phyloP scores from a whole-genome alignment of 2,888 invertebrate genomes.

The Petrophora chlorosata region DNA sequence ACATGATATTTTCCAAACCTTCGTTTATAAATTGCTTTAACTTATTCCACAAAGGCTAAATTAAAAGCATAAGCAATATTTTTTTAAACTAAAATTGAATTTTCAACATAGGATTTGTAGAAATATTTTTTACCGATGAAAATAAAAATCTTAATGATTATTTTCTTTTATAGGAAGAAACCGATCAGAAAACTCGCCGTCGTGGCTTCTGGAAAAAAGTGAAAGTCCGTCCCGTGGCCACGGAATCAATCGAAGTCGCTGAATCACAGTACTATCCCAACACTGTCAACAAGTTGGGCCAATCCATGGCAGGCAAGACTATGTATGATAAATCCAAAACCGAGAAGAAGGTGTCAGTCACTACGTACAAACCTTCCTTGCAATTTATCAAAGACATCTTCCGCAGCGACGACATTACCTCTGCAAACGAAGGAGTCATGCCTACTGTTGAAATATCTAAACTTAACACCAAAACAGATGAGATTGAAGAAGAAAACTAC shows the following conservation, averaged over 20 bases:
- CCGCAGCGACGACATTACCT: conserved; percentile 49
- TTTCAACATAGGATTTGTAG: too few species aligned
- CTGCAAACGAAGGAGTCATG: conserved; percentile 19
- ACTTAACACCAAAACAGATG: conserved; percentile 37
- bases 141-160: neutral
- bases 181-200: conserved; percentile 67
- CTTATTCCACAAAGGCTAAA: too few species aligned
- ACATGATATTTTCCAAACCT: too few species aligned
- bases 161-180: conserved; percentile 51
- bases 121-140: neutral
- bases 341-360: conserved; percentile 54
- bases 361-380: conserved; percentile 70
- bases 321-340: conserved; percentile 50
- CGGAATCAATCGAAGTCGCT: conserved; percentile 89
- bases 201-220: conserved; percentile 91
- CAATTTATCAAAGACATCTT: conserved; percentile 63
- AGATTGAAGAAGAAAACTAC: conserved; percentile 8
- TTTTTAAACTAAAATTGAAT: too few species aligned
- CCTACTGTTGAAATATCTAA: conserved; percentile 62
- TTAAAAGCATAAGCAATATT: too few species aligned
- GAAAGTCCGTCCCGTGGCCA: conserved; percentile 81
- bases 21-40: too few species aligned
- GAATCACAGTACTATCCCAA: conserved; percentile 88
- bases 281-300: conserved; percentile 81
- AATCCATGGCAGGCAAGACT: conserved; percentile 44